A percentile compares a stretch with the other conserved stretches of the same genome.
phyloP scores from a whole-genome alignment of 2,888 invertebrate species.

The Craniophora ligustri region DNA sequence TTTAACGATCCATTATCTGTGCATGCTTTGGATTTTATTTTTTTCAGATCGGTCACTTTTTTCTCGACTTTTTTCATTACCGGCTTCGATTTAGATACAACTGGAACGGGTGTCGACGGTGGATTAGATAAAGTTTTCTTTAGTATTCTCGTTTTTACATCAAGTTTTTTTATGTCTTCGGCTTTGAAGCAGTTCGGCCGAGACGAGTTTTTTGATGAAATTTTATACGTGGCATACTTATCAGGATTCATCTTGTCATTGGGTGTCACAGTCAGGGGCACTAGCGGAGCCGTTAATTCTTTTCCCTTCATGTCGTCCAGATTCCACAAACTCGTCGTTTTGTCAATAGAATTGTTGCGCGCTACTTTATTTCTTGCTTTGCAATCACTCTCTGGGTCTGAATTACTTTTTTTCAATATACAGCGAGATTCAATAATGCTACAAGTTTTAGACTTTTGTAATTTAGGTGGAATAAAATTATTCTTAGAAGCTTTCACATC shows the following conservation, averaged over 20 bases:
- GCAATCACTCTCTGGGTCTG: conserved; percentile 77
- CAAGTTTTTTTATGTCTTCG: conserved; percentile 85
- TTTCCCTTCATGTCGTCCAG: conserved; percentile 88
- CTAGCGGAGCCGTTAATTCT: conserved; percentile 79
- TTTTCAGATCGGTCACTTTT: conserved; percentile 80
- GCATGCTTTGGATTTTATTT: conserved; percentile 78
- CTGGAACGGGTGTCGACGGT: conserved; percentile 84
- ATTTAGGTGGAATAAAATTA: conserved; percentile 85
- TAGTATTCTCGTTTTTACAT: conserved; percentile 87
- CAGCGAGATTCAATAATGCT: conserved; percentile 92
- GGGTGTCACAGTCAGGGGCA: conserved; percentile 73
- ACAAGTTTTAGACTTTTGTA: conserved; percentile 92
- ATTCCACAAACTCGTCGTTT: conserved; percentile 89
- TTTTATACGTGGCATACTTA: conserved; percentile 86
- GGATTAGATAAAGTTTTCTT: conserved; percentile 87
- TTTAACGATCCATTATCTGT: conserved; percentile 79
- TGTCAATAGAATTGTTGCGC: conserved; percentile 84
- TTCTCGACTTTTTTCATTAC: conserved; percentile 80
- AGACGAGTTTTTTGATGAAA: conserved; percentile 79
- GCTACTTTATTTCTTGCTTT: conserved; percentile 76
- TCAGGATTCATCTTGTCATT: conserved; percentile 82
- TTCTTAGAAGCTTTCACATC: conserved; percentile 64
- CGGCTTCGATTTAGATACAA: conserved; percentile 81
- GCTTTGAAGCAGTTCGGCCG: conserved; percentile 78
- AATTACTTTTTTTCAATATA: conserved; percentile 89